Evolutionary conservation across 2,113 vertebrate species (phyloP).

Genomic region (Syngnathus floridae): DNA sequence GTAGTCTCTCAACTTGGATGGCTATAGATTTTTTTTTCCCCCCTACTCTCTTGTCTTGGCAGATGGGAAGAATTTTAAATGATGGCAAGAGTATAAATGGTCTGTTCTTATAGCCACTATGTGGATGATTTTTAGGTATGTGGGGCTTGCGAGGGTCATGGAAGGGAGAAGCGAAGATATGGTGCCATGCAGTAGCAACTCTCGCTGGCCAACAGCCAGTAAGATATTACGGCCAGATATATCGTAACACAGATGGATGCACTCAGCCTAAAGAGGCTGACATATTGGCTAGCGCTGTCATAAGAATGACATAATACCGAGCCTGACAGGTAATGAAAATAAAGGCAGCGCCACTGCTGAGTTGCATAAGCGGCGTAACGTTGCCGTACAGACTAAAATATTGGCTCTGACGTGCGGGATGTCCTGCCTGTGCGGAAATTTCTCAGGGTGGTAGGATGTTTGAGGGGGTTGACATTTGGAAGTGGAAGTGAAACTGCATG

Average conservation of each 20-base stretch:
- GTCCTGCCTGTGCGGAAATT: conserved; percentile 23
- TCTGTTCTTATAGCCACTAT: conserved; percentile 17
- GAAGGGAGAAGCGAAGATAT: conserved; percentile 36
- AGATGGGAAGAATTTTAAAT: conserved; percentile 23
- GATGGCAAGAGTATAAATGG: conserved; percentile 39
- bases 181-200: conserved; percentile 43
- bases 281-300: conserved; percentile 65
- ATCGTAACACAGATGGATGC: conserved; percentile 70
- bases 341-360: conserved; percentile 52
- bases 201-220: conserved; percentile 50
- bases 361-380: conserved; percentile 61
- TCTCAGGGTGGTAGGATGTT: conserved; percentile 24
- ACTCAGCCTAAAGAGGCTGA: conserved; percentile 70
- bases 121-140: conserved; percentile 35
- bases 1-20: conserved; percentile 27
- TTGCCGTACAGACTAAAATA: conserved; percentile 54
- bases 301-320: conserved; percentile 70
- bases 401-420: conserved; percentile 46
- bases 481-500: conserved; percentile 5
- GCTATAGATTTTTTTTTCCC: conserved; percentile 36
- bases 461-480: conserved; percentile 30
- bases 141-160: conserved; percentile 27
- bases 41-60: conserved; percentile 27
- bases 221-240: conserved; percentile 66
- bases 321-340: conserved; percentile 69